A percentile compares a stretch with the other conserved stretches of the same genome.
phyloP scores from a whole-genome alignment of 2,888 invertebrate genomes.

The Parascotia fuliginaria region DNA sequence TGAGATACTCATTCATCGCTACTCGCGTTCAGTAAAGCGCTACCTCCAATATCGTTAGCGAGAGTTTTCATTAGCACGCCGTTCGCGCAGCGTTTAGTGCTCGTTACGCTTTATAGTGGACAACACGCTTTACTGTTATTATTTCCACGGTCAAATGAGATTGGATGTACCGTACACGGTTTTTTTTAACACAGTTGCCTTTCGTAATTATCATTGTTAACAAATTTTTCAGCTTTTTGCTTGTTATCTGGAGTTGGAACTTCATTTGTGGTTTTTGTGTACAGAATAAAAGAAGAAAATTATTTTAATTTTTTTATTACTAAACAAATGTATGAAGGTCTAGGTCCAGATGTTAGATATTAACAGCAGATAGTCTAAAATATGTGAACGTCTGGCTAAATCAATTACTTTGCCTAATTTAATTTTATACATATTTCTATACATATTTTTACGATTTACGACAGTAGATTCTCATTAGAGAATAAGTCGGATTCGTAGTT shows the following conservation, averaged over 20 bases:
- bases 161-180: conserved; percentile 41
- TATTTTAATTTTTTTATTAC: too few relatives aligned
- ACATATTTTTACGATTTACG: too few relatives aligned
- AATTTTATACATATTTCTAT: too few relatives aligned
- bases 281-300: too few relatives aligned
- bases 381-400: too few relatives aligned
- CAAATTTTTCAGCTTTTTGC: conserved; percentile 13
- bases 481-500: too few relatives aligned
- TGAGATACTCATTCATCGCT: too few relatives aligned
- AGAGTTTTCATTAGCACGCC: conserved; percentile 67
- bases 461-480: too few relatives aligned
- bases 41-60: conserved; percentile 58
- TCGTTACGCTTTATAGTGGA: conserved; percentile 63
- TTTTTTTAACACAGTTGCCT: conserved; percentile 33
- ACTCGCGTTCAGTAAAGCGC: conserved; percentile 21
- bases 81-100: conserved; percentile 59
- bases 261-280: neutral
- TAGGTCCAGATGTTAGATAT: too few relatives aligned
- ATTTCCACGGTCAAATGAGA: conserved; percentile 46
- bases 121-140: conserved; percentile 60
- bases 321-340: too few relatives aligned
- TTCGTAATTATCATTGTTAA: conserved; percentile 31
- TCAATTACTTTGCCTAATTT: too few relatives aligned
- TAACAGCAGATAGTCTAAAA: too few relatives aligned
- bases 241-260: neutral